Conservation (phyloP, 1,140 invertebrate species). For the Drosophila mauritiana region DNA sequence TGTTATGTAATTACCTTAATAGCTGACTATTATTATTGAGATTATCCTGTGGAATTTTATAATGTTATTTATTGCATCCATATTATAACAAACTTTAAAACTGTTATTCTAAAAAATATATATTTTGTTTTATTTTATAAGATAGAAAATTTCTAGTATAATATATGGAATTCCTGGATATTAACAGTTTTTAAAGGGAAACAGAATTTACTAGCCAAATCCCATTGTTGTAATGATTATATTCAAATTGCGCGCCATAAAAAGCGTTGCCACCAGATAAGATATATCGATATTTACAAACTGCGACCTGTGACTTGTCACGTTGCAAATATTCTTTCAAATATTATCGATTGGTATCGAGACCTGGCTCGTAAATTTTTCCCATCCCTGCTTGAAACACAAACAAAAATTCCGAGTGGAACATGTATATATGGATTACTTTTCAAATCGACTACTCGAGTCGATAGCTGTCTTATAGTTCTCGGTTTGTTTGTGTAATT, state of each 20-base stretch:
- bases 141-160: no score
- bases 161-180: no score
- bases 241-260: neutral
- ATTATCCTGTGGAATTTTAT: no score
- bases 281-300: neutral
- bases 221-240: neutral
- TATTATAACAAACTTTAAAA: no score
- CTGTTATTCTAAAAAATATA: no score
- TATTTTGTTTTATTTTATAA: no score
- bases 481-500: constrained; percentile 41
- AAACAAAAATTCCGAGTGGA: neutral
- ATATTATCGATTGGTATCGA: neutral
- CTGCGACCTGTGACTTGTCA: neutral
- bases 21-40: no score
- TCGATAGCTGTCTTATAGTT: constrained; percentile 29
- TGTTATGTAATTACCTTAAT: no score
- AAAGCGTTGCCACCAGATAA: neutral
- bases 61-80: no score
- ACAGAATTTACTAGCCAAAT: no score
- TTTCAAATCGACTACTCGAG: constrained; percentile 54
- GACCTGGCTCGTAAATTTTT: neutral
- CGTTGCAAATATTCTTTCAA: neutral
- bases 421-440: neutral
- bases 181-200: no score
- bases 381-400: neutral